Percentiles rank a stretch among this genome's conserved stretches.
Conservation (phyloP, 1,140 invertebrate genomes). For the Halotydeus destructor region DNA sequence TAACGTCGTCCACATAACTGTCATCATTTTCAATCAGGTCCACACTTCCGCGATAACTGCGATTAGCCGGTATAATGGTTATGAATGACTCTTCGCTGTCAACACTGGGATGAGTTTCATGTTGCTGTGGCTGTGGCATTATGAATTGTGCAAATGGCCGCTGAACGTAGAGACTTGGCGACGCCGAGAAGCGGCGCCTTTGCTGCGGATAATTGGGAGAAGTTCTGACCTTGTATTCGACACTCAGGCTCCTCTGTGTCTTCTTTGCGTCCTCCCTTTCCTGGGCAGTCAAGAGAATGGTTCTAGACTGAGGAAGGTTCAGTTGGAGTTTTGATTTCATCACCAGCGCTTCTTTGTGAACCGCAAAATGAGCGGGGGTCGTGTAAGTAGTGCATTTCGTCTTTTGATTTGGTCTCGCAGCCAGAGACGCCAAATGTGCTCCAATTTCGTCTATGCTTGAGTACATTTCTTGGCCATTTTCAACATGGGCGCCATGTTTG, state of each 20-base stretch:
- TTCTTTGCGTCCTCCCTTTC: conserved; percentile 4
- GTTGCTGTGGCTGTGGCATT: background rate
- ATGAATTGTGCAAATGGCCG: background rate
- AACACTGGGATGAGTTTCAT: conserved; percentile 16
- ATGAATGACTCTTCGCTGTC: conserved; percentile 21
- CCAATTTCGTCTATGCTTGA: no score
- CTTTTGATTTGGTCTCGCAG: background rate
- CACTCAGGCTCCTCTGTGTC: conserved; percentile 10
- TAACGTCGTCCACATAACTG: conserved; percentile 3
- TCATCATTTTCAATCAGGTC: conserved; percentile 38
- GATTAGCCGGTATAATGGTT: conserved; percentile 41
- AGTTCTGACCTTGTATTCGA: conserved; percentile 10
- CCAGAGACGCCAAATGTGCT: no score
- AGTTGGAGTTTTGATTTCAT: background rate
- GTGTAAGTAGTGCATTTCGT: background rate
- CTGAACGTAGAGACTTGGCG: background rate
- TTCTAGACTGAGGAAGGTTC: no score
- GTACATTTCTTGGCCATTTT: no score
- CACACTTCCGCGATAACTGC: conserved; percentile 72
- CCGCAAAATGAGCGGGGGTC: background rate
- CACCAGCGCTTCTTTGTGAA: background rate
- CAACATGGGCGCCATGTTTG: no score
- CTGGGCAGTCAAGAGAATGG: no score
- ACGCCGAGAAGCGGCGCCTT: conserved; percentile 8
- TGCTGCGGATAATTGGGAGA: conserved; percentile 5